Evolutionary conservation across 2,888 invertebrate species (phyloP).

Genomic region (Mythimna lalbum): DNA sequence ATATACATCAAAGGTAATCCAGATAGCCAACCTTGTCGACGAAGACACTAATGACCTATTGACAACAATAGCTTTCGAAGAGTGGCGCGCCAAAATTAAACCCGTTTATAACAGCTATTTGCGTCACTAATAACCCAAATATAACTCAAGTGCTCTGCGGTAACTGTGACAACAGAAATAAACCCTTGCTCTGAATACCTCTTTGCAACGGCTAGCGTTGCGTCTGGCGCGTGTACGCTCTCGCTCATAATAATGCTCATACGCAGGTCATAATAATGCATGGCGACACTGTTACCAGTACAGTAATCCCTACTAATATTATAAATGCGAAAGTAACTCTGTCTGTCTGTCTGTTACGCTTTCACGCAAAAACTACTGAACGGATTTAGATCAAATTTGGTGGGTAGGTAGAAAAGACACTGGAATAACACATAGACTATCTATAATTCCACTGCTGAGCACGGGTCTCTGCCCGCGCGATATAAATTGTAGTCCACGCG

Average conservation of each 20-base stretch:
- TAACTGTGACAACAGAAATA: slow-evolving; percentile 88
- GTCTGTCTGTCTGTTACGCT: no score
- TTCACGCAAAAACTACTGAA: no score
- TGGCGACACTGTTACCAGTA: slow-evolving; percentile 17
- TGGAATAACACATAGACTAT: no score
- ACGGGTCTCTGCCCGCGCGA: no score
- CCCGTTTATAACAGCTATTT: slow-evolving; percentile 85
- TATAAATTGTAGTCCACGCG: no score
- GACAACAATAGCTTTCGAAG: slow-evolving; percentile 83
- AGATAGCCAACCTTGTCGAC: slow-evolving; percentile 54
- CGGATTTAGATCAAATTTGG: no score
- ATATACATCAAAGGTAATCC: slow-evolving; percentile 61
- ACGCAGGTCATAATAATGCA: slow-evolving; percentile 10
- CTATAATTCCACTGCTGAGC: no score
- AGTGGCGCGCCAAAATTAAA: slow-evolving; percentile 83
- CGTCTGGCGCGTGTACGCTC: slow-evolving; percentile 72
- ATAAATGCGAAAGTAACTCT: no score
- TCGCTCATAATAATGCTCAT: slow-evolving; percentile 19
- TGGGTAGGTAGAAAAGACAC: no score
- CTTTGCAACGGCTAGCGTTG: slow-evolving; percentile 72
- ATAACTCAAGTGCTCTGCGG: slow-evolving; percentile 78
- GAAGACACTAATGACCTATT: slow-evolving; percentile 73
- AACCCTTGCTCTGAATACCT: slow-evolving; percentile 86
- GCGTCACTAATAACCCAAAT: slow-evolving; percentile 89
- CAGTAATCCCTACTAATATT: no score